Base-by-base conservation (phyloP, 2,888 invertebrate genomes). In the Pomacea canaliculata region DNA sequence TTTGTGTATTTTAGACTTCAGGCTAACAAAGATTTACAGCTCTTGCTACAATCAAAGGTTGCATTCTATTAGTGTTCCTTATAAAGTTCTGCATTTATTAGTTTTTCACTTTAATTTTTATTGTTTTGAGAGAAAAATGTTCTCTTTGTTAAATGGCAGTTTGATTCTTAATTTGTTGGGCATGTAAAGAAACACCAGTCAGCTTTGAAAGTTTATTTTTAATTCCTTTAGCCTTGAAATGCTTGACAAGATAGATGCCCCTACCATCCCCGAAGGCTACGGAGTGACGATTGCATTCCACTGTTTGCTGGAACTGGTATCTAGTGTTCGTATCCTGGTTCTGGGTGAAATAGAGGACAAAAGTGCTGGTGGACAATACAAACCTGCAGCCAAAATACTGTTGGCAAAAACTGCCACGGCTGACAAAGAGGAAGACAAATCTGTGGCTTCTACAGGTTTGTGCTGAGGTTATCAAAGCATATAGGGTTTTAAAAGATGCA, bases 281-380 rank as follows among this genome's bases (percentile, higher is more conserved):
- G 97, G 98, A 8, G 95, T 99, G 79, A 98, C 98, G 0, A 94
- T 99, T 65, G 97, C 98, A 0, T 98, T 97, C 91, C 96, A 96
- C 8, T 96, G 97, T 89, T 93, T 99, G 67, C 92, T 98, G 89
- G 98, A 98, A 91, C 95, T 97, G 82, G 96, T 98, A 73, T 93
- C 96, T 12, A 97, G 90, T 75, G 88, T 91, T 7, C 87, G 90
- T 79, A 67, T 81, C n/a, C 81, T 91, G 37, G 83, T 91, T 13
- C 86, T 89, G 94, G 85, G 94, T 94, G 48, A 81, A 13, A 66
- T 66, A 18, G 73, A 70, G 23, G 83, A 84, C 19, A 73, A 56
- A n/a, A 63, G 49, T 60, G 62, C 51, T 63, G 63, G 27, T 63
- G 63, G 27, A 63, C n/a, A 63, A 27, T 7, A 19, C 63, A 63